Evolutionary conservation across 2,797 vertebrate species (phyloP).

Genomic region (Prionace glauca): DNA sequence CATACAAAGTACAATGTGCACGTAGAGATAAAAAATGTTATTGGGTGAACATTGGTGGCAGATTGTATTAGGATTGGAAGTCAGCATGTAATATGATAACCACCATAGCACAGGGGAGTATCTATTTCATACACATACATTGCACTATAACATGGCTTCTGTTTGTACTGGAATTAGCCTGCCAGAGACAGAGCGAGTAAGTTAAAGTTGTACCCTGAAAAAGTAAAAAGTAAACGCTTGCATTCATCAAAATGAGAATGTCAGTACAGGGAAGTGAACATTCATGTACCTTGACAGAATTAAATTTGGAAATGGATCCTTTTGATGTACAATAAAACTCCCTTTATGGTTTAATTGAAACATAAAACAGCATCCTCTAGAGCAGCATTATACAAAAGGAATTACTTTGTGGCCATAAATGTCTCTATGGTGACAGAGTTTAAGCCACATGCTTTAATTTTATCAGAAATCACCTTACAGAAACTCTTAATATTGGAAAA

Average conservation of each 20-base stretch:
- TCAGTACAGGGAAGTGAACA: not conserved
- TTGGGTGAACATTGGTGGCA: not conserved
- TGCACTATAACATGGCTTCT: not conserved
- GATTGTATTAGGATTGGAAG: not conserved
- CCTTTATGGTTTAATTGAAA: not conserved
- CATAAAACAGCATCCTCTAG: not conserved
- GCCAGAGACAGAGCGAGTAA: not conserved
- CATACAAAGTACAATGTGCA: not conserved
- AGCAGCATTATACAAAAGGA: not conserved
- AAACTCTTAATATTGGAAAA: no score
- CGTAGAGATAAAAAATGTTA: not conserved
- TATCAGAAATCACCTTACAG: not conserved
- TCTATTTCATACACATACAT: not conserved
- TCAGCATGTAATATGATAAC: not conserved
- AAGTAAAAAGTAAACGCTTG: not conserved
- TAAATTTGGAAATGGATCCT: no score
- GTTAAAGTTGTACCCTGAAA: not conserved
- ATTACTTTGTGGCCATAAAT: not conserved
- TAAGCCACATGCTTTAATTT: not conserved
- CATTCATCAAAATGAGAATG: not conserved
- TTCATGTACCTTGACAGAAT: no score
- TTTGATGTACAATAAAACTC: not conserved
- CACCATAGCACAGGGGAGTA: not conserved
- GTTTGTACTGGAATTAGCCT: not conserved
- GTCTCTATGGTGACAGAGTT: not conserved